phyloP scores from a whole-genome alignment of 2,113 vertebrate genomes.

The Nycticorax nycticorax region DNA sequence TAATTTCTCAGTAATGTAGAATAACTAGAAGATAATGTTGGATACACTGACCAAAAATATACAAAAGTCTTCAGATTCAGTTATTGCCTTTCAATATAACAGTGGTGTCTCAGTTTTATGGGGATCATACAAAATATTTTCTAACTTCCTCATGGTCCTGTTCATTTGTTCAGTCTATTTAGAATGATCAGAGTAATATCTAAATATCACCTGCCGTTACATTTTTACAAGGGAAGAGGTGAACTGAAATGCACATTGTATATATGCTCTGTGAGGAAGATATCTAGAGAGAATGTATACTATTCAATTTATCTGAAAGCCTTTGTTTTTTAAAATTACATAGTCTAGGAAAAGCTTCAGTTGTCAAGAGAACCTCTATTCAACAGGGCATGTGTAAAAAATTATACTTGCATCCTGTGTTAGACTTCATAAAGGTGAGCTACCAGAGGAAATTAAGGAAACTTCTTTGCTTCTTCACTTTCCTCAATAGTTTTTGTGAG shows the following conservation, averaged over 20 bases:
- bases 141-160: background rate
- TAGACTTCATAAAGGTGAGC: background rate
- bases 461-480: background rate
- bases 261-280: background rate
- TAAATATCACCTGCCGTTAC: background rate
- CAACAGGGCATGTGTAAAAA: background rate
- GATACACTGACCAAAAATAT: background rate
- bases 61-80: background rate
- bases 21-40: background rate
- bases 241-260: background rate
- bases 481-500: background rate
- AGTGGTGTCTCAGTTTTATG: background rate
- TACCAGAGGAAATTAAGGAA: background rate
- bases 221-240: background rate
- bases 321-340: background rate
- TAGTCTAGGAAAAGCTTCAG: background rate
- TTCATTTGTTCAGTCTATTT: background rate
- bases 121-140: background rate
- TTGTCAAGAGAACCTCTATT: background rate
- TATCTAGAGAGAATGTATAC: background rate
- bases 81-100: background rate
- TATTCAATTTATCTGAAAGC: background rate
- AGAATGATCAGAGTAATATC: background rate
- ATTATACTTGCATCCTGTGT: background rate
- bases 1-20: background rate